These are phyloP conservation scores for Sapayoa aenigma DNA, from an alignment of 2,113 vertebrate genomes.

Conservation along the genomic window DNA sequence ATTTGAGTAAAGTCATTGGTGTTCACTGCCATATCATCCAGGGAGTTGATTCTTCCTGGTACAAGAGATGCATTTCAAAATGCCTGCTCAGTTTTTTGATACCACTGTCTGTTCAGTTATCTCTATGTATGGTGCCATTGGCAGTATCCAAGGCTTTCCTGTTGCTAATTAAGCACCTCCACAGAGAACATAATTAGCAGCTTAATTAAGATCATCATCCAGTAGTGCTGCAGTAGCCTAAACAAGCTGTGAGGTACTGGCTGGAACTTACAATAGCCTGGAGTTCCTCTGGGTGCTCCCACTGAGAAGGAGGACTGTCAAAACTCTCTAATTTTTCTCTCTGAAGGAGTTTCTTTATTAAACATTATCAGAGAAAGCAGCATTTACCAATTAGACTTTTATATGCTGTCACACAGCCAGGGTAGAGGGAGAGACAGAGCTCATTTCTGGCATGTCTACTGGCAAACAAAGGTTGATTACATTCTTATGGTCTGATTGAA, in stretches of 20 bases:
- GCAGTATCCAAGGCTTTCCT: slow-evolving; percentile 50
- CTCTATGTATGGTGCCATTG: slow-evolving; percentile 38
- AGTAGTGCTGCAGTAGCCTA: slow-evolving; percentile 32
- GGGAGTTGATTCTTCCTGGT: neutral
- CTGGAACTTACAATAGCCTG: slow-evolving; percentile 23
- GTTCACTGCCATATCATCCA: neutral
- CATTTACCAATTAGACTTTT: slow-evolving; percentile 41
- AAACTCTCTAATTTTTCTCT: slow-evolving; percentile 69
- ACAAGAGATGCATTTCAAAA: slow-evolving; percentile 21
- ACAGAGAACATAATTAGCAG: slow-evolving; percentile 79
- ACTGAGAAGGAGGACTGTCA: slow-evolving; percentile 60
- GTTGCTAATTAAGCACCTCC: slow-evolving; percentile 79
- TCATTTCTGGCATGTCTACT: slow-evolving; percentile 18
- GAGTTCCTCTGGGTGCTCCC: slow-evolving; percentile 46
- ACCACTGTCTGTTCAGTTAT: slow-evolving; percentile 46
- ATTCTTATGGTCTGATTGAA: slow-evolving; percentile 48
- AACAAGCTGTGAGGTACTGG: slow-evolving; percentile 50
- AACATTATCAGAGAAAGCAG: slow-evolving; percentile 57
- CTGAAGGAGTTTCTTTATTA: slow-evolving; percentile 67
- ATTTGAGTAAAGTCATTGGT: neutral
- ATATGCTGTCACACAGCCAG: slow-evolving; percentile 20
- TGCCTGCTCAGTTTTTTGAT: slow-evolving; percentile 24
- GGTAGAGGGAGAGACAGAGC: slow-evolving; percentile 28
- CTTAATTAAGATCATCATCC: slow-evolving; percentile 83
- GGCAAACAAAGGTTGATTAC: slow-evolving; percentile 52